Evolutionary conservation across 1,140 invertebrate species (phyloP).

Genomic region (Drosophila gunungcola): DNA sequence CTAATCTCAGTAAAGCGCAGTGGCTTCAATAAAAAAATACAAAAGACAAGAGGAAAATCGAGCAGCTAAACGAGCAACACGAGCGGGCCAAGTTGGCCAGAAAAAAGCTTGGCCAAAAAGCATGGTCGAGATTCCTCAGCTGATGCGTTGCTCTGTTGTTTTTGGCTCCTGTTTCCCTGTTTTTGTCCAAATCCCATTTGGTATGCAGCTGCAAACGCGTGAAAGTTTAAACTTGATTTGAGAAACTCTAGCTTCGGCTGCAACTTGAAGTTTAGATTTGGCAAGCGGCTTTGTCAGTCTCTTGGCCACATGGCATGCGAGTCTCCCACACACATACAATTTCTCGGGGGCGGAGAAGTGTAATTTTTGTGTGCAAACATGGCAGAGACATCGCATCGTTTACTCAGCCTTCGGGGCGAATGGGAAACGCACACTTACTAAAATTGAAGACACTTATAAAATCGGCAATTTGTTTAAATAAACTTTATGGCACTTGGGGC

Average conservation of each 20-base stretch:
- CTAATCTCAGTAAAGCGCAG: conserved; percentile 77
- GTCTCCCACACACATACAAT: conserved; percentile 6
- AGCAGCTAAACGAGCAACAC: conserved; percentile 64
- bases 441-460: conserved; percentile 83
- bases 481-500: conserved; percentile 78
- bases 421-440: conserved; percentile 73
- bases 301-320: conserved; percentile 48
- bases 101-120: conserved; percentile 45
- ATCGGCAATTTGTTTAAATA: conserved; percentile 83
- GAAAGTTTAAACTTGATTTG: conserved; percentile 76
- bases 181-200: conserved; percentile 64
- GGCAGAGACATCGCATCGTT: conserved; percentile 47
- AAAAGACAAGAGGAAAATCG: conserved; percentile 35
- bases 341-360: conserved; percentile 28
- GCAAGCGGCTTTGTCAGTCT: conserved; percentile 49
- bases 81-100: conserved; percentile 33
- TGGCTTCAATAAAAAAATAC: conserved; percentile 27
- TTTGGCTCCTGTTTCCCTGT: conserved; percentile 24
- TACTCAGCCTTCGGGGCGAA: conserved; percentile 18
- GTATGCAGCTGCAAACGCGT: conserved; percentile 70
- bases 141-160: conserved; percentile 41
- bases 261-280: conserved; percentile 27
- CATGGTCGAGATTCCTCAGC: conserved; percentile 57
- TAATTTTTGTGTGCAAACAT: conserved; percentile 61
- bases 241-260: conserved; percentile 27